Evolutionary conservation across 1,140 invertebrate species (phyloP).

Genomic region (Notospermus geniculatus): DNA sequence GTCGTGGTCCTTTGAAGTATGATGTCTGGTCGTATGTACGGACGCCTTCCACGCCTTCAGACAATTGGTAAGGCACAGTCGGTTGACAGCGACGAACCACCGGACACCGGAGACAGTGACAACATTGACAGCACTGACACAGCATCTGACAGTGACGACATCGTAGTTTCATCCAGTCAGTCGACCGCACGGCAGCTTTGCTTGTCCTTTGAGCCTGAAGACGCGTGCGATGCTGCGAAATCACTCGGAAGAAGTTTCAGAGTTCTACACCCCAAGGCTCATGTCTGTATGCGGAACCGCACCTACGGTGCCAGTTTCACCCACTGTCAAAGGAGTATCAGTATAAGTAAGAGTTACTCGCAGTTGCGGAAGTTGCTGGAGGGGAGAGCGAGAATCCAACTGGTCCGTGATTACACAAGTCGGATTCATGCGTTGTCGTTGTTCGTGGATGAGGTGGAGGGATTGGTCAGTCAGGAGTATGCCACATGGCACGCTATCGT

Average conservation of each 20-base stretch:
- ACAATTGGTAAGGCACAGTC: conserved; percentile 17
- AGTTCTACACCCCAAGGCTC: conserved; percentile 41
- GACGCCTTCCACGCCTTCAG: conserved; percentile 18
- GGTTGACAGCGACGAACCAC: conserved; percentile 20
- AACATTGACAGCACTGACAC: conserved; percentile 1
- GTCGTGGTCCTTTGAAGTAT: too few relatives aligned
- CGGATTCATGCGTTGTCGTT: conserved; percentile 33
- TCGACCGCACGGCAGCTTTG: too few relatives aligned
- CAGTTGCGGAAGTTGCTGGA: conserved; percentile 40
- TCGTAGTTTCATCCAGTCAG: background rate
- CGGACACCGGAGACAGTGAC: conserved; percentile 7
- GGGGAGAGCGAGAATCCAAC: conserved; percentile 40
- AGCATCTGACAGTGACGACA: background rate
- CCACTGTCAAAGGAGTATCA: conserved; percentile 39
- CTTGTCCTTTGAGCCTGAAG: conserved; percentile 30
- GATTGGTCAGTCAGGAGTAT: conserved; percentile 41
- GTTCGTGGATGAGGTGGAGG: conserved; percentile 46
- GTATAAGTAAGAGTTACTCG: conserved; percentile 38
- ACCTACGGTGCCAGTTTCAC: conserved; percentile 44
- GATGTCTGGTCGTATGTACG: background rate
- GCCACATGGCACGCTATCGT: conserved; percentile 41
- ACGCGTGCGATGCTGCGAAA: conserved; percentile 38
- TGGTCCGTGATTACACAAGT: conserved; percentile 42
- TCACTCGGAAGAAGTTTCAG: conserved; percentile 36
- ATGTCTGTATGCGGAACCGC: conserved; percentile 37